Evolutionary conservation across 2,888 invertebrate species (phyloP), one percentile per base, ranked within the genome.

Genomic region (Coenonympha arcania): DNA sequence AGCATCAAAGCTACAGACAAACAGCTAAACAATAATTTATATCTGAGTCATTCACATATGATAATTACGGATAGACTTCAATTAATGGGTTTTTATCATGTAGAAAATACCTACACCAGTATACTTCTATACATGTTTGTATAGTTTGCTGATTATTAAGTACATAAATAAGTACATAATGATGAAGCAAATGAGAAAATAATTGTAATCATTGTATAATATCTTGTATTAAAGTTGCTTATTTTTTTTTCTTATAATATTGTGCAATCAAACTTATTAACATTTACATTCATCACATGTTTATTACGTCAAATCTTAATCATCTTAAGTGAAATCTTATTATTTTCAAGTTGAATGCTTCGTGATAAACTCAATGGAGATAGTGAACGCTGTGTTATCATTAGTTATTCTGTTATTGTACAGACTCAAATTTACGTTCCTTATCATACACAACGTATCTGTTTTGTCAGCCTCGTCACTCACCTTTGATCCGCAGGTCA

Each of bases 401-500:
- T 8, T 26, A n/a, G n/a, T n/a, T n/a, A 4, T 44, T 24, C 4
- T 15, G 16, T 34, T 34, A 22, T 18, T 34, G 34, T 31, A 20
- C 15, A 13, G 33, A 20, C 8, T 43, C 13, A 30, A 39, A 41
- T 48, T 55, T 37, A 44, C 40, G 31, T 51, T 44, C 42, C 26
- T 48, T 54, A 54, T 51, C 52, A 42, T 28, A 30, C 5, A 18
- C 19, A 8, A 9, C 39, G 33, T 50, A 50, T 56, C 44, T 51
- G 33, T 37, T 49, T 34, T 41, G 26, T 48, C 50, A 42, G 48
- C 34, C 33, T 42, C 20, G 19, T 41, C 28, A 9, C 11, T 36
- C 46, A 48, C 45, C 54, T 56, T 34, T 56, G 52, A 56, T 48
- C 54, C 46, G 11, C 13, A n/a, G 41, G 45, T 48, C 20, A 40